Evolutionary conservation across 37 sponge, comb jelly and placozoan species (phyloP).

Genomic region (Diacarnus erythraeanus): DNA sequence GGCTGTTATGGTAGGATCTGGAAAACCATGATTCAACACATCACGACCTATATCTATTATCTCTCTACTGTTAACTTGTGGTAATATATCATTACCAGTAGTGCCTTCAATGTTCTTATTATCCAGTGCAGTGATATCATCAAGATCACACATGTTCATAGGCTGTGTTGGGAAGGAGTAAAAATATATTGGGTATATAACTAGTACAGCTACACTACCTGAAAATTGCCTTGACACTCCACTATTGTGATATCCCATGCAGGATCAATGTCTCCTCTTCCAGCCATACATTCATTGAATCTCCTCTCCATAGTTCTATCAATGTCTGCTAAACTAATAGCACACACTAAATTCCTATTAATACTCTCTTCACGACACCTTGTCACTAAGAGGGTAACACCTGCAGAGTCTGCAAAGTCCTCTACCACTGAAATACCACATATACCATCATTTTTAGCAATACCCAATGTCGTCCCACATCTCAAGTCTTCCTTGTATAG

Average conservation of each 20-base stretch:
- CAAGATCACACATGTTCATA: too few species aligned
- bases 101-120: too few species aligned
- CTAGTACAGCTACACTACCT: background rate
- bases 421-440: background rate
- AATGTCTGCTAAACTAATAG: background rate
- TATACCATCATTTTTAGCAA: background rate
- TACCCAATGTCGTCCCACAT: background rate
- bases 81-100: background rate
- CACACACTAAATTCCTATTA: constrained; percentile 14
- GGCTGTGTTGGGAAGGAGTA: too few species aligned
- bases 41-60: background rate
- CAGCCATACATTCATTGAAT: background rate
- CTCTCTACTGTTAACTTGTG: background rate
- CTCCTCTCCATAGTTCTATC: constrained; percentile 12
- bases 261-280: background rate
- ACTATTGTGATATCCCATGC: too few species aligned
- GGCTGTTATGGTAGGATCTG: too few species aligned
- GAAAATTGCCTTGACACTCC: background rate
- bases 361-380: background rate
- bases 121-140: background rate
- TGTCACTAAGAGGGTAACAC: constrained; percentile 8
- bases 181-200: too few species aligned
- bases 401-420: background rate
- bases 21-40: too few species aligned
- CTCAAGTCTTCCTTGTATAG: background rate